Evolutionary conservation across 2,888 invertebrate genomes (phyloP), one percentile per base, ranked within the genome.

Genomic region (Machimus atricapillus): DNA sequence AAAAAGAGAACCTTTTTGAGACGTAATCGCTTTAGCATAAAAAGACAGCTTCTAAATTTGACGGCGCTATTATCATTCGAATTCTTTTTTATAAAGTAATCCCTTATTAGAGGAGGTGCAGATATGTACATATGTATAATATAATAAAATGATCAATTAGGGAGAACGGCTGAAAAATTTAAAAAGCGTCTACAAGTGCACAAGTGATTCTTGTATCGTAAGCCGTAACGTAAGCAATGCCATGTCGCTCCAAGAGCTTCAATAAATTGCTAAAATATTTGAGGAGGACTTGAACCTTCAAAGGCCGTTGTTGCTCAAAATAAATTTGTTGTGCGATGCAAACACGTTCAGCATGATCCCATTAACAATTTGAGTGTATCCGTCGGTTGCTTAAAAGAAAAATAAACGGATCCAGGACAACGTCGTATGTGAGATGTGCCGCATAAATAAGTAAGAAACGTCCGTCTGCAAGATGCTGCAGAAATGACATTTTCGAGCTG

Each of bases 381-480:
- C 23, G 12, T 23, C 27, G 19, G 66, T 66, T 23, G 56, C 9
- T 66, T 12, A 23, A 66, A 66, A 23, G 66, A 66, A 66, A 66
- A 66, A 66, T 66, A 66, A 66, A 66, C 19, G 23, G 5, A 27
- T n/a, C 23, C 27, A 66, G 66, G 23, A 66, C 23, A 66, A 66
- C 66, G 66, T 66, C 66, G 66, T 27, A 66, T 66, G 19, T 19
- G 27, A 40, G 66, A 73, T 52, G 27, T 16, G 43, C 74, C 85
- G n/a, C n/a, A 87, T 87, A 87, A 86, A 87, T 88, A 87, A 88
- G 82, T 87, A 88, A 87, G 76, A 76, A 56, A 87, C 83, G 66
- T 78, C 87, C 66, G 88, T 88, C 88, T 88, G 87, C 37, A 34
- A 85, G 86, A 86, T 34, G 74, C 23, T 85, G 34, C 46, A 74